Evolutionary conservation across 2,797 vertebrate genomes (phyloP).

Genomic region (Hafferia zeledoni): DNA sequence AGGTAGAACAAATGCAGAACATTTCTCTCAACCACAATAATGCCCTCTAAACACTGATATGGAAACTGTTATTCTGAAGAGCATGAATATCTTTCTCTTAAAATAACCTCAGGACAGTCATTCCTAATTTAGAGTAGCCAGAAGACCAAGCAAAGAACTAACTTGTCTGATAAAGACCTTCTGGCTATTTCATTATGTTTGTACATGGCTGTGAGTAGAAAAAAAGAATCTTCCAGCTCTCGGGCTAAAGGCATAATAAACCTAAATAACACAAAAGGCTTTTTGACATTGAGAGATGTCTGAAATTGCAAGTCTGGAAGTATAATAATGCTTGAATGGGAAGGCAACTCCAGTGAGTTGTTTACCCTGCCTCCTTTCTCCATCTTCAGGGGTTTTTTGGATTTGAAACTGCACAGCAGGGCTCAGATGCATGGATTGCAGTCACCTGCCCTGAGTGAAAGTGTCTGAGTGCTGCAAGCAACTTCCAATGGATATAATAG

Average conservation of each 20-base stretch:
- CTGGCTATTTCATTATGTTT: background rate
- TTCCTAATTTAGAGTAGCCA: slow-evolving; percentile 15
- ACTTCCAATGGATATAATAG: background rate
- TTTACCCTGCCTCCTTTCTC: background rate
- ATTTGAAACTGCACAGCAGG: background rate
- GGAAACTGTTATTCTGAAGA: background rate
- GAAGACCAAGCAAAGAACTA: background rate
- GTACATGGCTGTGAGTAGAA: background rate
- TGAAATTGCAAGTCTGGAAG: slow-evolving; percentile 38
- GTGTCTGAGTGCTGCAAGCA: background rate
- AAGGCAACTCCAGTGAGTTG: background rate
- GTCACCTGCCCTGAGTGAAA: background rate
- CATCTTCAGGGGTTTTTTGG: background rate
- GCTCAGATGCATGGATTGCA: background rate
- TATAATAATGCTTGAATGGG: background rate
- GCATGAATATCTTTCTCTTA: background rate
- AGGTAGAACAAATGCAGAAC: background rate
- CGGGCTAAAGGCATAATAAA: background rate
- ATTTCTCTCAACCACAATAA: background rate
- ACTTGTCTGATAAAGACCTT: background rate
- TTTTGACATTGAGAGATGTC: slow-evolving; percentile 1
- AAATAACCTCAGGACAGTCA: background rate
- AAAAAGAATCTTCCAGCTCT: background rate
- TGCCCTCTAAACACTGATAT: background rate
- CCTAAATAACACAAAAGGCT: background rate